Evolutionary conservation across 2,797 vertebrate species (phyloP), one percentile per base, ranked within the genome.

Genomic region (Melanotaenia nigrans): DNA sequence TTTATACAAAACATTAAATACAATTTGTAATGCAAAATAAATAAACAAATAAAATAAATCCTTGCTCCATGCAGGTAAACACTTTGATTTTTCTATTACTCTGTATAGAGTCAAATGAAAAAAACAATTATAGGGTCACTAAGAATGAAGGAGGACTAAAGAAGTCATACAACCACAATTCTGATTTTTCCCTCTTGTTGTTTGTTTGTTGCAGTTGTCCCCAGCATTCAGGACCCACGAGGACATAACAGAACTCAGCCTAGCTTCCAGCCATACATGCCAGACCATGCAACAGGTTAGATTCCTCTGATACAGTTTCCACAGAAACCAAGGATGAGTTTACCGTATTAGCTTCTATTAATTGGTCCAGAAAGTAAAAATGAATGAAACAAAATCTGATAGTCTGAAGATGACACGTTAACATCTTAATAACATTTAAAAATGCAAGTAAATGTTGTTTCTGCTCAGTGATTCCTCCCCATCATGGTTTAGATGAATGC

Each of bases 151-250:
- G 8, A 3, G 14, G 18, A 7, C 53, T 36, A 14, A 66, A n/a
- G 12, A 16, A 9, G 33, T 12, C 49, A 10, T n/a, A 61, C 33
- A 40, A 18, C 6, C n/a, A 35, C 13, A 33, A 53, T 1, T 38
- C 45, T 10, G 2, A 1, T 6, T 20, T 20, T 24, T 12, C 5
- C 0, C 25, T 32, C 30, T 30, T 16, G 0, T 54, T 51, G 6
- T 55, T 25, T 16, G 32, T 40, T 13, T 40, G 32, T 71, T 85
- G 57, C 87, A 98, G 97, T 86, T n/a, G 96, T 96, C 20, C 96
- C 97, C 80, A 97, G 97, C 66, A 78, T 94, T 85, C 96, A 96
- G 89, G 94, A 97, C 66, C 77, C 93, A 1, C 88, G 75, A 84
- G 96, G 95, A 71, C 93, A 96, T 0, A 91, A 97, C 81, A 85